Conservation (phyloP, 35 echinoderm and acorn worm species). For the Strongylocentrotus purpuratus region DNA sequence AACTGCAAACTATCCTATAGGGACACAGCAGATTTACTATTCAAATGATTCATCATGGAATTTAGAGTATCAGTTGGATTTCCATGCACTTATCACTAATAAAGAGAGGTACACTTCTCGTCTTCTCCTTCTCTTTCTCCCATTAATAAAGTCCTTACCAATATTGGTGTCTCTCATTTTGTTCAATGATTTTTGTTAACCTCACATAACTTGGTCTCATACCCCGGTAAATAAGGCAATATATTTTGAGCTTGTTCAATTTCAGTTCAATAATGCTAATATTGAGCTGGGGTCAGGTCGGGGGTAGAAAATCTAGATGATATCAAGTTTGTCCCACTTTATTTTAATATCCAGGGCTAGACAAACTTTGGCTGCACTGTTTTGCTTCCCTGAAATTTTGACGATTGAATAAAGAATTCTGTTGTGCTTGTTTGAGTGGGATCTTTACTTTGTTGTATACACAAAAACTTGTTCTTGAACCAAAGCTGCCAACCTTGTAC, state of each 20-base stretch:
- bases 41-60: neutral
- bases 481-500: no score
- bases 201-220: neutral
- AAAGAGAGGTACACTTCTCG: neutral
- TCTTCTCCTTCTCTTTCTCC: neutral
- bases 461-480: no score
- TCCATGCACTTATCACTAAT: conserved; percentile 5
- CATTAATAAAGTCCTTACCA: neutral
- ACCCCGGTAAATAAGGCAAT: neutral
- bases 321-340: neutral
- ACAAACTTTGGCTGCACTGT: neutral
- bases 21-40: neutral
- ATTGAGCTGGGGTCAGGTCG: neutral
- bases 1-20: neutral
- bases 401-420: no score
- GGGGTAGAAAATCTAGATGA: neutral
- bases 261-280: neutral
- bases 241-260: conserved; percentile 4
- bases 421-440: no score
- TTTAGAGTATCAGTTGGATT: neutral
- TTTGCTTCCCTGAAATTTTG: neutral
- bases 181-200: neutral
- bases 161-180: neutral
- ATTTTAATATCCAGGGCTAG: neutral
- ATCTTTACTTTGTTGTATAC: no score